These are phyloP conservation scores for Paraplagusia blochii DNA, from an alignment of 2,113 vertebrate genomes.

Conservation along the genomic window DNA sequence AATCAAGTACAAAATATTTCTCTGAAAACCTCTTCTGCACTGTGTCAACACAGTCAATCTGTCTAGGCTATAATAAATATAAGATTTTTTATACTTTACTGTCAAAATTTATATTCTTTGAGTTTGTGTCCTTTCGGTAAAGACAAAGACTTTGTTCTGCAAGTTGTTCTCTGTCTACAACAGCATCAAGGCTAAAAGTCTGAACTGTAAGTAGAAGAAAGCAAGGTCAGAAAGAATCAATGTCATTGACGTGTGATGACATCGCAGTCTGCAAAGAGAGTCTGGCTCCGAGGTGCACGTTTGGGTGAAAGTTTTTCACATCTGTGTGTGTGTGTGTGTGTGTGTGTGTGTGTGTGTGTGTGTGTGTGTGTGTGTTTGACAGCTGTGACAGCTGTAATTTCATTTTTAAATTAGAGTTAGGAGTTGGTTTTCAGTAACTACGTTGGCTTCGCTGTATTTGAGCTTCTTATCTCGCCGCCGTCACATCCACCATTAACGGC, in stretches of 20 bases:
- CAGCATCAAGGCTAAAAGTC: constrained; percentile 1
- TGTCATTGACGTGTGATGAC: constrained; percentile 30
- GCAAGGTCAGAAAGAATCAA: constrained; percentile 37
- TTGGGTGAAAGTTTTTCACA: constrained; percentile 1
- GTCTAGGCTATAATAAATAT: too few relatives aligned
- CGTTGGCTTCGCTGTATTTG: constrained; percentile 5
- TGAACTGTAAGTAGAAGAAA: constrained; percentile 1
- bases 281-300: not conserved
- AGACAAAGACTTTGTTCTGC: constrained; percentile 1
- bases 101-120: not conserved
- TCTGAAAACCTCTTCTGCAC: too few relatives aligned
- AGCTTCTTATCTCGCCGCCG: constrained; percentile 21
- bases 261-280: constrained; percentile 24
- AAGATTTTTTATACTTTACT: too few relatives aligned
- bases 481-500: constrained; percentile 15
- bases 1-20: too few relatives aligned
- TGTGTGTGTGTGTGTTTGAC: constrained; percentile 1
- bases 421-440: constrained; percentile 5
- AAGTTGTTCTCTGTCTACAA: constrained; percentile 12
- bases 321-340: constrained; percentile 4
- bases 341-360: constrained; percentile 1
- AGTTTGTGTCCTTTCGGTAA: not conserved
- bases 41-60: too few relatives aligned
- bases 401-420: not conserved
- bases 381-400: not conserved